Base-by-base conservation (phyloP, 2,888 invertebrate species). In the Glomeris marginata region DNA sequence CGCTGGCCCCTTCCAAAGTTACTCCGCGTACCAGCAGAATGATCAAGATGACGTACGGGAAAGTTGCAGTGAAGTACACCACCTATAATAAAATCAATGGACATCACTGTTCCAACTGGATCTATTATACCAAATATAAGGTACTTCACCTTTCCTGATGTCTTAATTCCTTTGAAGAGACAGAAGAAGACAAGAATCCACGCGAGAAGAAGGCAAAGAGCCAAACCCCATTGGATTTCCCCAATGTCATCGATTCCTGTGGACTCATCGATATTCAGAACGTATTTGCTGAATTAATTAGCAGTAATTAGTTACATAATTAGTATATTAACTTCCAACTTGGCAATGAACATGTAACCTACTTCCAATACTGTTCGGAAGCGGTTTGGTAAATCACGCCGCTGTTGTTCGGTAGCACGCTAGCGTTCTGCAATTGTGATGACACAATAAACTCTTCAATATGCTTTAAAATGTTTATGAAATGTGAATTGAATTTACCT, bases 351-450 rank as follows among this genome's bases (percentile, higher is more conserved):
- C 5, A 15, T 2, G 46, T 33, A 2, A 61, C 66, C 63, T 58
- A 67, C 67, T 63, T 64, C 66, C 66, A 66, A 52, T 61, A 66
- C 52, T 66, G 65, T 16, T 63, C 56, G 45, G 64, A 61, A 6
- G 66, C 64, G 13, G 65, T 64, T 54, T 66, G 63, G 41, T 58
- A 60, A 21, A 52, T 59, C 33, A 22, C 16, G 52, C 52, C 6
- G 59, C 59, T 37, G 28, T 28, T 28, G 28, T 28, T 28, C 28
- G 28, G 28, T 8, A 28, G 8, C 28, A 28, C 28, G 28, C 28
- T 28, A 3, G 28, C 28, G 28, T 28, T 28, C 28, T 28, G 28
- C n/a, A n/a, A n/a, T n/a, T n/a, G n/a, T n/a, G n/a, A n/a, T n/a
- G n/a, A n/a, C n/a, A n/a, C n/a, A n/a, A n/a, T n/a, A n/a, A n/a